Conservation (phyloP, 1,140 invertebrate genomes). For the Dryas iulia region DNA sequence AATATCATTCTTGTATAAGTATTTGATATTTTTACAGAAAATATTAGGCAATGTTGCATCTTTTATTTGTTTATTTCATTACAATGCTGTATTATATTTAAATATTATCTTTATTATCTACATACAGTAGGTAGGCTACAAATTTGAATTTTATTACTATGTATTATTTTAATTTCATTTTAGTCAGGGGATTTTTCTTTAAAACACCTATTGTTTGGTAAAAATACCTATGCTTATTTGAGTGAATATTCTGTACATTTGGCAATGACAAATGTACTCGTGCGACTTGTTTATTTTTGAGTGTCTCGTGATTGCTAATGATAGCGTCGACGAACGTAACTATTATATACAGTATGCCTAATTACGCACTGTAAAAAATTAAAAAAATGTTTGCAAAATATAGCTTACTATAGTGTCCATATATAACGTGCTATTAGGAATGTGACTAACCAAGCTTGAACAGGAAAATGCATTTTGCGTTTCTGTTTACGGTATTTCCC, state of each 20-base stretch:
- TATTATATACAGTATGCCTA: background rate
- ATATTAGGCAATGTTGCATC: too few relatives aligned
- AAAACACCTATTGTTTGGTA: too few relatives aligned
- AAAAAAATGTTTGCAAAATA: background rate
- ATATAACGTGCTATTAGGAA: background rate
- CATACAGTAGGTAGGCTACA: too few relatives aligned
- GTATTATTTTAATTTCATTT: too few relatives aligned
- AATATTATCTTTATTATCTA: too few relatives aligned
- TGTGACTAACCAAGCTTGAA: background rate
- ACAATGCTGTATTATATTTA: too few relatives aligned
- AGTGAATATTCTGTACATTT: slow-evolving; percentile 33
- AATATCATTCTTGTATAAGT: background rate
- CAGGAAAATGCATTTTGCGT: background rate
- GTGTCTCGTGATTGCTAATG: slow-evolving; percentile 47
- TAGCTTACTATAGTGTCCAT: background rate
- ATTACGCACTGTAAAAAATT: slow-evolving; percentile 14
- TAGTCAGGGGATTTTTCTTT: too few relatives aligned
- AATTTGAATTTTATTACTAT: too few relatives aligned
- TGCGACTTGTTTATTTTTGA: slow-evolving; percentile 66
- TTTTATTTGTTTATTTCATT: too few relatives aligned
- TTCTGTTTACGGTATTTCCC: slow-evolving; percentile 1
- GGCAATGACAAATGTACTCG: slow-evolving; percentile 37
- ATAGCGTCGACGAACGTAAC: slow-evolving; percentile 23
- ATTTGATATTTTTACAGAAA: background rate
- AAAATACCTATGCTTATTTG: too few relatives aligned